These are phyloP conservation scores for Ryuthela nishihirai DNA, from an alignment of 2,888 invertebrate genomes.

Conservation along the genomic window DNA sequence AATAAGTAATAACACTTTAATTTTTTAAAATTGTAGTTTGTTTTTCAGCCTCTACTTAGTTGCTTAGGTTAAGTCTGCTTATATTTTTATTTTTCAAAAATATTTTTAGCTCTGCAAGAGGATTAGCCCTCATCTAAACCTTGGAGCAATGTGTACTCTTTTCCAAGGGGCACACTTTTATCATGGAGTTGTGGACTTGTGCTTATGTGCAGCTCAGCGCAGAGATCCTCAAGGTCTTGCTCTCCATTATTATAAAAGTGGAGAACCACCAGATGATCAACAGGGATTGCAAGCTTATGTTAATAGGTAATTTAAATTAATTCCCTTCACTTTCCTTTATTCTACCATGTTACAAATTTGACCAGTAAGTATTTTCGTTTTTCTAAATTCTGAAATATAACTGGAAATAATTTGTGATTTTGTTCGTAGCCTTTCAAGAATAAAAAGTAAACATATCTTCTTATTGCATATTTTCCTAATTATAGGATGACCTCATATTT, in stretches of 20 bases:
- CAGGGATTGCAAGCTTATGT: constrained; percentile 72
- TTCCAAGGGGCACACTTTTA: constrained; percentile 73
- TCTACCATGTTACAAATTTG: not conserved
- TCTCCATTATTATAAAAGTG: constrained; percentile 78
- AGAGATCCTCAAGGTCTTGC: constrained; percentile 87
- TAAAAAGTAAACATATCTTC: too few relatives aligned
- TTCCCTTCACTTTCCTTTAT: not conserved
- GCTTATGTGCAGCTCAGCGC: constrained; percentile 75
- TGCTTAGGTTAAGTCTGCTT: too few relatives aligned
- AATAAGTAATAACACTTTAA: not conserved
- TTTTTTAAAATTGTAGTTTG: not conserved
- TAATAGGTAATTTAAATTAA: constrained; percentile 61
- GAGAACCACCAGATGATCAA: constrained; percentile 74
- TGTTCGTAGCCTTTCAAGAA: too few relatives aligned
- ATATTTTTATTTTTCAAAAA: too few relatives aligned
- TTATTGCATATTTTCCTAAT: too few relatives aligned
- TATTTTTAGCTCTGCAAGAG: constrained; percentile 73
- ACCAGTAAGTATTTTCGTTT: too few relatives aligned
- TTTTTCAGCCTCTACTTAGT: too few relatives aligned
- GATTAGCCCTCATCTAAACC: constrained; percentile 80
- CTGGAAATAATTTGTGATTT: too few relatives aligned
- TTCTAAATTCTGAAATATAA: too few relatives aligned
- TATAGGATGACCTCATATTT: too few relatives aligned
- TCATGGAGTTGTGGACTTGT: constrained; percentile 82
- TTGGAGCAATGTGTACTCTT: constrained; percentile 78